Evolutionary conservation across 2,797 vertebrate species (phyloP).

Genomic region (Cetoscarus ocellatus): DNA sequence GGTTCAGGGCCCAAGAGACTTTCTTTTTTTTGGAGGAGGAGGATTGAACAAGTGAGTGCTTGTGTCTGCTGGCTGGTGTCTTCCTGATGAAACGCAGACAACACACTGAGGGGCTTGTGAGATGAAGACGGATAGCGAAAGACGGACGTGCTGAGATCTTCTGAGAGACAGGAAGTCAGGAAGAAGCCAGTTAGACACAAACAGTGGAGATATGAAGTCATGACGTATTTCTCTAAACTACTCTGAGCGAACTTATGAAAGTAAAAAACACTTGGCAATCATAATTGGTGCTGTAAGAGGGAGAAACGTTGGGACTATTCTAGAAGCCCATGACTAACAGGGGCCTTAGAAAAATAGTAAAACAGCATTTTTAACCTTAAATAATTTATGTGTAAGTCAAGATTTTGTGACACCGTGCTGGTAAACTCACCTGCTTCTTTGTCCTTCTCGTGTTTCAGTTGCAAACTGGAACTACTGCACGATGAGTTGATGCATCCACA

Average conservation of each 20-base stretch:
- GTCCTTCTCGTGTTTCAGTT: no score
- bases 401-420: no score
- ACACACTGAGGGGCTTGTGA: slow-evolving; percentile 44
- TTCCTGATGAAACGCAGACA: slow-evolving; percentile 53
- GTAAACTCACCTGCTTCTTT: no score
- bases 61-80: slow-evolving; percentile 58
- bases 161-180: slow-evolving; percentile 21
- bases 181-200: slow-evolving; percentile 18
- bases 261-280: slow-evolving; percentile 2
- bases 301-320: no score
- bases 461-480: no score
- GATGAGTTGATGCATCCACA: no score
- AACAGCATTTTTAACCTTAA: no score
- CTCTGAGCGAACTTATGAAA: slow-evolving; percentile 16
- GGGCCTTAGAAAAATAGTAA: no score
- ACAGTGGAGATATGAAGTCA: slow-evolving; percentile 38
- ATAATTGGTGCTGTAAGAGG: neutral
- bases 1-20: slow-evolving; percentile 38
- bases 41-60: slow-evolving; percentile 66
- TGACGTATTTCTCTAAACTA: slow-evolving; percentile 24
- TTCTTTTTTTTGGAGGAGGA: slow-evolving; percentile 21
- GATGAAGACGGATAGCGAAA: slow-evolving; percentile 37
- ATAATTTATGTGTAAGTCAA: no score
- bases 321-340: no score
- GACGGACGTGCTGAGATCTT: slow-evolving; percentile 28